These are phyloP conservation scores for Himalopsyche phryganea DNA, from an alignment of 1,140 invertebrate genomes.

Conservation along the genomic window DNA sequence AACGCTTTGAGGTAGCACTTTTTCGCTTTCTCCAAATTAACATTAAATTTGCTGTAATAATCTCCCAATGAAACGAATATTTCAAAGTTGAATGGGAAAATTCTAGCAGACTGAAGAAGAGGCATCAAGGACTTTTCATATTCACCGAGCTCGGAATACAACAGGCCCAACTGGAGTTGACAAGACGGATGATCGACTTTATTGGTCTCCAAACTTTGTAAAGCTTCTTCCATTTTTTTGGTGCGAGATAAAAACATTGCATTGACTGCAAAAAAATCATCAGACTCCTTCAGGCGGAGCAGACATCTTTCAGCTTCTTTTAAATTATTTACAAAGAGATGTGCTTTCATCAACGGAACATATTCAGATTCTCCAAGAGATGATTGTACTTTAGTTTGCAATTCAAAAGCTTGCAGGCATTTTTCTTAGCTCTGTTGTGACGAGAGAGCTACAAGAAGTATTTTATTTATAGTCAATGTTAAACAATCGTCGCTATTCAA, in stretches of 20 bases:
- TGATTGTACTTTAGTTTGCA: slow-evolving; percentile 9
- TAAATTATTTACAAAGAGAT: slow-evolving; percentile 37
- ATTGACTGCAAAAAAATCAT: slow-evolving; percentile 39
- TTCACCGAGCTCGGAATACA: slow-evolving; percentile 62
- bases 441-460: slow-evolving; percentile 12
- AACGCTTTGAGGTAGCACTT: slow-evolving; percentile 83
- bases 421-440: slow-evolving; percentile 16
- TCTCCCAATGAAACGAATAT: slow-evolving; percentile 75
- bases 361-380: slow-evolving; percentile 11
- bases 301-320: slow-evolving; percentile 36
- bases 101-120: slow-evolving; percentile 70
- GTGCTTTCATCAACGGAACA: slow-evolving; percentile 30
- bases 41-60: slow-evolving; percentile 60
- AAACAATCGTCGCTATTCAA: slow-evolving; percentile 39
- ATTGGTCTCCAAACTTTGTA: slow-evolving; percentile 50
- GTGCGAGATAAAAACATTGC: slow-evolving; percentile 47
- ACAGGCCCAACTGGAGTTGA: slow-evolving; percentile 61
- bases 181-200: slow-evolving; percentile 50
- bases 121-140: slow-evolving; percentile 60
- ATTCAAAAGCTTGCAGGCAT: slow-evolving; percentile 17
- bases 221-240: slow-evolving; percentile 53
- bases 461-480: slow-evolving; percentile 30
- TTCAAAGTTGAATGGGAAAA: slow-evolving; percentile 66
- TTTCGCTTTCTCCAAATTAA: slow-evolving; percentile 64
- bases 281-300: slow-evolving; percentile 38